Evolutionary conservation across 2,797 vertebrate species (phyloP).

Genomic region (Acestrorhynchus altus): DNA sequence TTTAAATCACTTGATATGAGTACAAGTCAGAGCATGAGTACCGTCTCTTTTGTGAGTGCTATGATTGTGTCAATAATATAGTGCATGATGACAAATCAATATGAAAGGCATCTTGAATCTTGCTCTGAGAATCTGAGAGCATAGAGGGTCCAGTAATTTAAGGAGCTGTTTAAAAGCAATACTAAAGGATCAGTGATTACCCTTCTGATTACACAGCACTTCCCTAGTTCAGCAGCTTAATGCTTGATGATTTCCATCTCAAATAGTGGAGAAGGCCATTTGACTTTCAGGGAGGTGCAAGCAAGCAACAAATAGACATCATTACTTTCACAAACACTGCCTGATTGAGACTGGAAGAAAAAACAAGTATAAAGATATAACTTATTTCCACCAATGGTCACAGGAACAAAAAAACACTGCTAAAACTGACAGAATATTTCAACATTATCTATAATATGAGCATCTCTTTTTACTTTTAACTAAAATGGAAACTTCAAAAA

Average conservation of each 20-base stretch:
- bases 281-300: constrained; percentile 4
- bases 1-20: background rate
- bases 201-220: background rate
- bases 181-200: constrained; percentile 7
- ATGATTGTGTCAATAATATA: background rate
- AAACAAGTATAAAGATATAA: background rate
- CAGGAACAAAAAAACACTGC: no score
- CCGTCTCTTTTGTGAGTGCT: background rate
- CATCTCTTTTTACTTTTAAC: no score
- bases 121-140: constrained; percentile 1
- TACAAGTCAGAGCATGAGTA: background rate
- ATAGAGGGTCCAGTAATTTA: background rate
- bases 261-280: background rate
- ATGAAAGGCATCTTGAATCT: background rate
- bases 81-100: constrained; percentile 19
- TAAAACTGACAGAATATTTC: background rate
- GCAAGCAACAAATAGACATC: background rate
- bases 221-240: background rate
- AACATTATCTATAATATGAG: no score
- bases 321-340: background rate
- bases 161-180: background rate
- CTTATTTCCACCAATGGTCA: background rate
- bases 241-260: background rate
- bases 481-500: no score
- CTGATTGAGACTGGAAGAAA: background rate